phyloP scores from a whole-genome alignment of 2,113 vertebrate genomes.

The Hirundichthys speculiger region DNA sequence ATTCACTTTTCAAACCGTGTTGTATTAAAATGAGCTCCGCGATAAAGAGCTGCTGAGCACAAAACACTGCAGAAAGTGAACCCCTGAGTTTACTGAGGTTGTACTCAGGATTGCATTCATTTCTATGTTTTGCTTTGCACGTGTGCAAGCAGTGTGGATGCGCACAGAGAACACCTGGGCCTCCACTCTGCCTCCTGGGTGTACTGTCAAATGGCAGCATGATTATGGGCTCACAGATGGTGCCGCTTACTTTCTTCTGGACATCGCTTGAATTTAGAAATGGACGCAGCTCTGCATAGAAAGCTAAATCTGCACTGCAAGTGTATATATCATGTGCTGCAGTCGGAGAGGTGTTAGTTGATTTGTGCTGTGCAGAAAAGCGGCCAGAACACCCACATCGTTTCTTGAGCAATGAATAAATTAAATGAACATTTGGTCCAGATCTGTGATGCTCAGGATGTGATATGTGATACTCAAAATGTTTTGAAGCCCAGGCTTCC shows the following conservation, averaged over 20 bases:
- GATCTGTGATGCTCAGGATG: too few species aligned
- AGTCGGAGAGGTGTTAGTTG: background rate
- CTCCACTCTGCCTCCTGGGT: conserved; percentile 68
- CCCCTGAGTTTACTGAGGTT: too few species aligned
- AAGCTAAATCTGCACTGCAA: conserved; percentile 7
- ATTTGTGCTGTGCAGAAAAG: conserved; percentile 3
- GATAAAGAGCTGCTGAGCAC: background rate
- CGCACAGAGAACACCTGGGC: conserved; percentile 72
- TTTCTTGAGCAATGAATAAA: background rate
- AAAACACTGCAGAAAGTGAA: too few species aligned
- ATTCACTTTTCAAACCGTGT: background rate
- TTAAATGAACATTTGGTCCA: too few species aligned
- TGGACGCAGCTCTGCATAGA: conserved; percentile 23
- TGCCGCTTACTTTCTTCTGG: conserved; percentile 66
- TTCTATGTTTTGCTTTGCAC: conserved; percentile 3
- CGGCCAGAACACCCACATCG: background rate
- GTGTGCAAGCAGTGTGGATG: conserved; percentile 36
- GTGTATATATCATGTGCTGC: background rate
- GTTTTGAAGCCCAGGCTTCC: too few species aligned
- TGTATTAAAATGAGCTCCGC: background rate
- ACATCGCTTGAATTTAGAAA: conserved; percentile 66
- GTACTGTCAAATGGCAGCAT: conserved; percentile 63
- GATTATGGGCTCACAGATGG: conserved; percentile 78
- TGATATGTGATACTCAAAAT: too few species aligned
- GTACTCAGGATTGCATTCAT: background rate